phyloP scores from a whole-genome alignment of 2,113 vertebrate genomes.

The Vombatus ursinus region DNA sequence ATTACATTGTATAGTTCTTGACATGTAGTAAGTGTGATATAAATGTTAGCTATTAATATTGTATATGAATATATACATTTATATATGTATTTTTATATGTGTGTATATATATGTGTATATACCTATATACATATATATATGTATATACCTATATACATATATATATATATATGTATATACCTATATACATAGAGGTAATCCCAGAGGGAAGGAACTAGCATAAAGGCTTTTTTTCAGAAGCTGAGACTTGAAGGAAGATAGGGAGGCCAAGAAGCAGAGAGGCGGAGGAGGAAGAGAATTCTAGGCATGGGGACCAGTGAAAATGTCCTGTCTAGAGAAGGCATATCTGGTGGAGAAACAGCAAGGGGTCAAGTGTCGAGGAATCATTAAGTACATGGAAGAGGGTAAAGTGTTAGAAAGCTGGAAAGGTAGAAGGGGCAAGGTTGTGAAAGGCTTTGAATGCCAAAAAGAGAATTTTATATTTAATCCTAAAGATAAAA shows the following conservation, averaged over 20 bases:
- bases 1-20: background rate
- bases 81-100: background rate
- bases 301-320: background rate
- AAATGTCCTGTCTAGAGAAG: no score
- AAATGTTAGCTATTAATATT: background rate
- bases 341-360: no score
- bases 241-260: background rate
- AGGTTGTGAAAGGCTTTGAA: no score
- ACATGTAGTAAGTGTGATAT: background rate
- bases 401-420: no score
- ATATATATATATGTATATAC: background rate
- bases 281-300: background rate
- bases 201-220: background rate
- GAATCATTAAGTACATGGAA: no score
- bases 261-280: background rate
- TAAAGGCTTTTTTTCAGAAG: background rate
- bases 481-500: no score
- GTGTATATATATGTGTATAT: background rate
- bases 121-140: no score
- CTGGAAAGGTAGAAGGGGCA: no score
- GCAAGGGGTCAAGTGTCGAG: no score
- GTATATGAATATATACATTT: background rate
- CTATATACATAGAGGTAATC: no score
- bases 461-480: no score
- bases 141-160: no score